Evolutionary conservation across 2,113 vertebrate genomes (phyloP), one percentile per base, ranked within the genome.

Genomic region (Laterallus jamaicensis): DNA sequence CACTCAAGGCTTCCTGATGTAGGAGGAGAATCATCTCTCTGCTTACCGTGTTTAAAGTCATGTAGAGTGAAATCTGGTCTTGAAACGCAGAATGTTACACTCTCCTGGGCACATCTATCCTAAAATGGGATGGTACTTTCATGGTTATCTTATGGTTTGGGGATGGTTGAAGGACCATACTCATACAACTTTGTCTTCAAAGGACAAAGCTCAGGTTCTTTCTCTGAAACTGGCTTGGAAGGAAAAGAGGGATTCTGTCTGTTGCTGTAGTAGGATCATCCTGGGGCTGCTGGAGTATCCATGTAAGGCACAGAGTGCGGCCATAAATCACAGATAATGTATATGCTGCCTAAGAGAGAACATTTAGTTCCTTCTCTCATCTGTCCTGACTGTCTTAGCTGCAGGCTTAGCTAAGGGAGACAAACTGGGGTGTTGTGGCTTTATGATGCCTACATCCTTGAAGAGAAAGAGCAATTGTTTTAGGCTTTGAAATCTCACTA

Each of bases 41-140:
- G 6, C 40, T 11, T 67, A 44, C 37, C 0, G 0, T 16, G 4
- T 54, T 54, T 47, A 31, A 76, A 77, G 9, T 60, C 1, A 66
- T 26, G 73, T 66, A n/a, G n/a, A 63, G 9, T 60, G 35, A 79
- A 64, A 64, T 73, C 12, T 14, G 83, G 12, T 29, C 68, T 15
- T 60, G 63, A 28, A 6, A 39, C 40, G 9, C 2, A 1, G 26
- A 5, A 5, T 28, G 14, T 40, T 66, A 7, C 3, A 5, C 56
- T 88, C 9, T 70, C 25, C 49, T 88, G 88, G 37, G 11, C 22
- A 22, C 16, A 13, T 59, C 35, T 63, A 14, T 15, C 21, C 15
- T 32, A 50, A 28, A 58, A 7, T 31, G 60, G 44, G 8, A 35
- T 73, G 18, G 16, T 24, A n/a, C 40, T 44, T 69, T 22, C 12